These are phyloP conservation scores for Decapterus maruadsi DNA, from an alignment of 2,797 vertebrate genomes.

Conservation along the genomic window DNA sequence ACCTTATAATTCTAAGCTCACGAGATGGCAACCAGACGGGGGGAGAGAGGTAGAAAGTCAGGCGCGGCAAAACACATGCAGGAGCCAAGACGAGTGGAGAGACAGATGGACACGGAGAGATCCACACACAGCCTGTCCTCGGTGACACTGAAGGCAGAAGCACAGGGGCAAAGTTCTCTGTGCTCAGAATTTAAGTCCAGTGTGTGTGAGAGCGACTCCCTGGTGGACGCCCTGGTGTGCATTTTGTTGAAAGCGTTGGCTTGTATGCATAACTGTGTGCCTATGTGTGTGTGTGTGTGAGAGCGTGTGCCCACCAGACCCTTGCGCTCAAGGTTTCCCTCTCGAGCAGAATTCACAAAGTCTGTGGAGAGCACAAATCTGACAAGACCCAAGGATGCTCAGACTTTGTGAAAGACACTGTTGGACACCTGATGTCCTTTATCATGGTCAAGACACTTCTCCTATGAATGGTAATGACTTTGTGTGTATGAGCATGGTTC, in stretches of 20 bases:
- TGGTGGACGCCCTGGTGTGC: slow-evolving; percentile 19
- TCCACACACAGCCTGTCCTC: slow-evolving; percentile 16
- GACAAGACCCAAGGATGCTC: slow-evolving; percentile 47
- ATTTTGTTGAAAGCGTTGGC: slow-evolving; percentile 29
- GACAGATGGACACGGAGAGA: slow-evolving; percentile 50
- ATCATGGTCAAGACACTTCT: slow-evolving; percentile 45
- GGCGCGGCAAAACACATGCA: background rate
- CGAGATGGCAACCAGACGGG: slow-evolving; percentile 11
- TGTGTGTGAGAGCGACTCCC: slow-evolving; percentile 35
- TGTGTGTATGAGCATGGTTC: background rate
- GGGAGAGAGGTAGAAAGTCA: background rate
- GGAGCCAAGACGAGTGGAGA: slow-evolving; percentile 36
- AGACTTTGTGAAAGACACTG: slow-evolving; percentile 31
- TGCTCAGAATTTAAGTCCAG: slow-evolving; percentile 46
- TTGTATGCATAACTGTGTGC: slow-evolving; percentile 24
- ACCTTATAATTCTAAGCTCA: too few relatives aligned
- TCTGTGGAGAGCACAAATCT: slow-evolving; percentile 21
- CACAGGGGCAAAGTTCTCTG: slow-evolving; percentile 27
- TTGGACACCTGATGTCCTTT: slow-evolving; percentile 48
- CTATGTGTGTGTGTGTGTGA: slow-evolving; percentile 1
- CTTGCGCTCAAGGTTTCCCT: slow-evolving; percentile 63
- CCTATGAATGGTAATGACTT: slow-evolving; percentile 44
- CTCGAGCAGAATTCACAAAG: slow-evolving; percentile 47
- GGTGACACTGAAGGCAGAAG: slow-evolving; percentile 45
- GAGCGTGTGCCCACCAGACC: slow-evolving; percentile 15